phyloP scores from a whole-genome alignment of 2,888 invertebrate genomes.

The Kryphioiulus occultus region DNA sequence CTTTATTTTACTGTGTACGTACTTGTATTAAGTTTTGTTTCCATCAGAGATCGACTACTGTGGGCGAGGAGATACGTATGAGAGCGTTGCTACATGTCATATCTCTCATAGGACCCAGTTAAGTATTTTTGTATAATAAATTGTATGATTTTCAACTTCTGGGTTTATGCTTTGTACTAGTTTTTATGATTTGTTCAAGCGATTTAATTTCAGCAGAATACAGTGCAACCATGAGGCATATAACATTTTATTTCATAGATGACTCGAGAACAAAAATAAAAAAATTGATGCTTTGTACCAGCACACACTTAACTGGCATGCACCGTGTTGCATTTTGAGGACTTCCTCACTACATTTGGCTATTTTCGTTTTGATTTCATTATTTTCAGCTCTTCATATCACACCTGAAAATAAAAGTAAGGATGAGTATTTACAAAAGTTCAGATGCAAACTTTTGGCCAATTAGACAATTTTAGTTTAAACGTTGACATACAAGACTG shows the following conservation, averaged over 20 bases:
- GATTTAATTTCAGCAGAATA: not conserved
- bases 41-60: not conserved
- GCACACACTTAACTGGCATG: not conserved
- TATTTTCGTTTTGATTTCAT: not conserved
- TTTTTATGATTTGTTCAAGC: not conserved
- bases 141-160: conserved; percentile 23
- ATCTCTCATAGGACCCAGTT: conserved; percentile 28
- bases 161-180: not conserved
- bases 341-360: not conserved
- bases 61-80: not conserved
- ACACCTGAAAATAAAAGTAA: not conserved
- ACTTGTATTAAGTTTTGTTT: not conserved
- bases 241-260: conserved; percentile 23
- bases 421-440: not conserved
- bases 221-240: not conserved
- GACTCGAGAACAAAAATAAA: not conserved
- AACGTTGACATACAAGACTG: too few species aligned
- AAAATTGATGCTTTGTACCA: not conserved
- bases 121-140: conserved; percentile 48
- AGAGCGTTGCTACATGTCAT: not conserved
- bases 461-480: too few species aligned
- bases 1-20: not conserved
- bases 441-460: too few species aligned
- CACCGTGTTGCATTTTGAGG: not conserved
- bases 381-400: not conserved